phyloP scores from a whole-genome alignment of 2,113 vertebrate species.

The Leucopsar rothschildi region DNA sequence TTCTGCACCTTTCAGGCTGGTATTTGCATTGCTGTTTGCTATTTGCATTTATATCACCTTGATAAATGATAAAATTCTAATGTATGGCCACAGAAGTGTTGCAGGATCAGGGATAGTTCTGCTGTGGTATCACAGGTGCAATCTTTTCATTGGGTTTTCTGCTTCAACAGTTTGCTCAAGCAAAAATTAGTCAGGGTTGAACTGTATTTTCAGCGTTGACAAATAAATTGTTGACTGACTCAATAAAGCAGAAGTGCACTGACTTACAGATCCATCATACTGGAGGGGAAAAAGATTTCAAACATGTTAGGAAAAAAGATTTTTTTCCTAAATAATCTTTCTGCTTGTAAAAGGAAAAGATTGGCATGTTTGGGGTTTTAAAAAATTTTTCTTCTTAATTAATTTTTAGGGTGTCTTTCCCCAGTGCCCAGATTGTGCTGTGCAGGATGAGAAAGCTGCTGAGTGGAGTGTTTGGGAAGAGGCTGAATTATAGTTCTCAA shows the following conservation, averaged over 20 bases:
- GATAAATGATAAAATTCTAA: background rate
- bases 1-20: too few species aligned
- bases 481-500: background rate
- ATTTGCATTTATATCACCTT: background rate
- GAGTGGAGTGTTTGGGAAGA: background rate
- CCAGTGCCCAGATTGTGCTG: background rate
- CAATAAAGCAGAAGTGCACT: background rate
- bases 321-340: background rate
- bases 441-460: background rate
- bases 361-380: background rate
- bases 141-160: background rate
- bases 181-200: background rate
- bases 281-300: background rate
- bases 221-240: background rate
- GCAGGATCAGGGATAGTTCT: background rate
- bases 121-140: background rate
- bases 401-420: background rate
- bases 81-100: background rate
- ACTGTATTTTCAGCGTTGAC: background rate
- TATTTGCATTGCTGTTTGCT: background rate
- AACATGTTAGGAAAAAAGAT: background rate
- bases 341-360: background rate
- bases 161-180: background rate
- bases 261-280: background rate
- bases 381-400: background rate